phyloP scores from a whole-genome alignment of 2,113 vertebrate species.

The Terrapene triunguis region DNA sequence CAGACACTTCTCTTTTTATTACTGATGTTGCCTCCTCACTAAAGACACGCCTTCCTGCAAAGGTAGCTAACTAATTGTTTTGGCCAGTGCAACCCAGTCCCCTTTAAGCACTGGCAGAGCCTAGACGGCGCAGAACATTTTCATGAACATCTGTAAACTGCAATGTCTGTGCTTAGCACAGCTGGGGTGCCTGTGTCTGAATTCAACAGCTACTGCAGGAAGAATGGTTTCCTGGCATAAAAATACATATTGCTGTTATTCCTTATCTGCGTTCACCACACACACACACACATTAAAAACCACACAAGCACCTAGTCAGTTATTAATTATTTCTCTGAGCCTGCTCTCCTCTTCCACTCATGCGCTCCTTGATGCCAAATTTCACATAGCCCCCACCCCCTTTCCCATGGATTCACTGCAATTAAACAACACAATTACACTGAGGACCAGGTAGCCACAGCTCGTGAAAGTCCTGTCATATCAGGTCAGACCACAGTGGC shows the following conservation, averaged over 20 bases:
- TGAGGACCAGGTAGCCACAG: slow-evolving; percentile 20
- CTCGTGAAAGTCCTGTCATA: slow-evolving; percentile 25
- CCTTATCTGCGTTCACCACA: background rate
- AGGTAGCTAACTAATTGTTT: background rate
- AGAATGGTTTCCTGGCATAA: background rate
- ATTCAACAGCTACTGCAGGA: background rate
- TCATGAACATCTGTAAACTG: background rate
- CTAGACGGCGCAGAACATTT: background rate
- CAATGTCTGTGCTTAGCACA: background rate
- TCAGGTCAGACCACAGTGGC: slow-evolving; percentile 28
- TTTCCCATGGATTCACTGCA: background rate
- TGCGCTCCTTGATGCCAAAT: background rate
- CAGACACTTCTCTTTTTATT: background rate
- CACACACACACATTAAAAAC: background rate
- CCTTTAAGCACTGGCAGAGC: background rate
- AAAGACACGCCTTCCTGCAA: background rate
- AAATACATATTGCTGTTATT: background rate
- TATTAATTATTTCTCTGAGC: background rate
- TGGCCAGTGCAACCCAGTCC: background rate
- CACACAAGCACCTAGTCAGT: background rate
- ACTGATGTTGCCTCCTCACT: background rate
- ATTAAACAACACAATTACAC: background rate
- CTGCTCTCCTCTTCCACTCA: background rate
- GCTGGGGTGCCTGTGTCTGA: background rate
- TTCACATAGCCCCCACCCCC: background rate